These are phyloP conservation scores for Branchipolynoe longqiensis DNA, from an alignment of 2,888 invertebrate species.

Conservation along the genomic window DNA sequence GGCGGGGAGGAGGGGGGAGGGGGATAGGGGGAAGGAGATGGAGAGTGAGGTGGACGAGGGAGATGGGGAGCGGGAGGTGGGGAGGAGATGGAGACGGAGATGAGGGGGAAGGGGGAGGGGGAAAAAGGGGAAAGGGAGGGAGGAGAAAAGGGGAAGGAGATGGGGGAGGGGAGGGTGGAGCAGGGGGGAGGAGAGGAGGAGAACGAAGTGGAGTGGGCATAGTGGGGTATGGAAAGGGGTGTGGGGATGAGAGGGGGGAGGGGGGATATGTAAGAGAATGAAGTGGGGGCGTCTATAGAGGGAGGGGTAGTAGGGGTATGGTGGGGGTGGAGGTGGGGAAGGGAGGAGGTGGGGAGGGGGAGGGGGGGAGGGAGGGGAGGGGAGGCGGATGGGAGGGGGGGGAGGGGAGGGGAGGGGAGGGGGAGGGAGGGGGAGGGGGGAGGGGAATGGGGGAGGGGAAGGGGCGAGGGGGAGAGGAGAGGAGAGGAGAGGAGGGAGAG, in stretches of 20 bases:
- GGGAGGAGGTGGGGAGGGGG: not conserved
- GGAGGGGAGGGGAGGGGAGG: too few relatives aligned
- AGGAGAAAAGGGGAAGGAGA: not conserved
- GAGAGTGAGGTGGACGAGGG: not conserved
- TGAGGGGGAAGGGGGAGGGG: not conserved
- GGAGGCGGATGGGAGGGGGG: not conserved
- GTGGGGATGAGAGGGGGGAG: too few relatives aligned
- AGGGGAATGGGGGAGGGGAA: conserved; percentile 8
- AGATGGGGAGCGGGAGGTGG: not conserved
- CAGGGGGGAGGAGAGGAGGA: not conserved
- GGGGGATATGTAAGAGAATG: not conserved
- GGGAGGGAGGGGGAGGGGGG: too few relatives aligned
- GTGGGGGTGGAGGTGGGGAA: not conserved
- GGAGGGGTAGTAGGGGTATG: too few relatives aligned
- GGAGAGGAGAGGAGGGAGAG: too few relatives aligned
- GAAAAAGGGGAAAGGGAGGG: not conserved
- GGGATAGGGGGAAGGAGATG: not conserved
- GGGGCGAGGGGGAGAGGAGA: not conserved
- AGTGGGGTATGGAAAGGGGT: too few relatives aligned
- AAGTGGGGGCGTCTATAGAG: too few relatives aligned
- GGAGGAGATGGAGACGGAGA: not conserved
- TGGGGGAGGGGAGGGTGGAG: not conserved
- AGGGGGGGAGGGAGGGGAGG: not conserved
- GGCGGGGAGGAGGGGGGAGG: not conserved
- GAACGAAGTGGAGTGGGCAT: not conserved